Evolutionary conservation across 37 sponge, comb jelly and placozoan genomes (phyloP).

Genomic region (Amphimedon queenslandica): DNA sequence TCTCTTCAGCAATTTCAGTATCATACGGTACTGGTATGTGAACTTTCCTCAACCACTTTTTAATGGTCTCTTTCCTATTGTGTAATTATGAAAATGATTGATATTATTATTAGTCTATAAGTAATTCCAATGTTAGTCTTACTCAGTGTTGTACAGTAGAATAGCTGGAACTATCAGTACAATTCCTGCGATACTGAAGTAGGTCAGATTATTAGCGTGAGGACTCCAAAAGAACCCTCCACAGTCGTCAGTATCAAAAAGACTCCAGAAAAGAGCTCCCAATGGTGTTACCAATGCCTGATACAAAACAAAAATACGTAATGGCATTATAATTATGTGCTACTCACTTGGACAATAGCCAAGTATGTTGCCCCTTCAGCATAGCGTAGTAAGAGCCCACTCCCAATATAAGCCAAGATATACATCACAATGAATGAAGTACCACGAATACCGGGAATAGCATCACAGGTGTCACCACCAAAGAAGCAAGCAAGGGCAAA

Average conservation of each 20-base stretch:
- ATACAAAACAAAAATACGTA: not conserved
- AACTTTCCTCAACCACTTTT: too few relatives aligned
- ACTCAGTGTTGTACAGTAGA: conserved; percentile 65
- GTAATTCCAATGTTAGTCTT: not conserved
- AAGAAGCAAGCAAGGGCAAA: conserved; percentile 71
- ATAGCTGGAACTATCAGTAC: conserved; percentile 65
- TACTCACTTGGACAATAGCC: conserved; percentile 56
- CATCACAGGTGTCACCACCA: conserved; percentile 52
- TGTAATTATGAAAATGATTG: too few relatives aligned
- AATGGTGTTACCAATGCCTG: conserved; percentile 71
- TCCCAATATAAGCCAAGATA: conserved; percentile 48
- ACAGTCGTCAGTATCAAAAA: conserved; percentile 32
- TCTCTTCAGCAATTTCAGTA: too few relatives aligned
- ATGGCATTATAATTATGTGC: not conserved
- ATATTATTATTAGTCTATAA: too few relatives aligned
- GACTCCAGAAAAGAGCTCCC: conserved; percentile 71
- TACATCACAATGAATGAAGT: conserved; percentile 55
- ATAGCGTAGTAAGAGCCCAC: conserved; percentile 59
- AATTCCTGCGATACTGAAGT: conserved; percentile 68
- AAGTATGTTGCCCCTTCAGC: conserved; percentile 69
- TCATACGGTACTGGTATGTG: too few relatives aligned
- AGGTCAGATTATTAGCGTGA: conserved; percentile 48
- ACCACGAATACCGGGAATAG: conserved; percentile 48
- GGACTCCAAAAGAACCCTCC: conserved; percentile 31
- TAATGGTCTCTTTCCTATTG: too few relatives aligned